Base-by-base conservation (phyloP, 2,113 vertebrate genomes). In the Nyctibius bracteatus region DNA sequence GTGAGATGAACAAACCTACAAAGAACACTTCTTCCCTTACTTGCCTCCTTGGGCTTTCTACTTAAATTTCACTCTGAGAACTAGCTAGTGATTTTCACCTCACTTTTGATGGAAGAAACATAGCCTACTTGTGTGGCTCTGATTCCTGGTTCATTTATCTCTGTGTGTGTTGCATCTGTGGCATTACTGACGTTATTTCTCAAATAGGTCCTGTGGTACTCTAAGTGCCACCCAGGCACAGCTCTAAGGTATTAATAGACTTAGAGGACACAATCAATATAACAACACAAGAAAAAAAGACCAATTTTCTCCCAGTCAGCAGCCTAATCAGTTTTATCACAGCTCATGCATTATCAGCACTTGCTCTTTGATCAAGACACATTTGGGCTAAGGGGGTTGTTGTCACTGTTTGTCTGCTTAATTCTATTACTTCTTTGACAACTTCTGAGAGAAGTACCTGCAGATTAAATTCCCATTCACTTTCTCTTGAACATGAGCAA, bases 391-490 rank as follows among this genome's bases (percentile, higher is more conserved):
- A 74, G 57, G 14, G 25, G 8, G 8, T 17, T 73, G 47, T 78
- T 3, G 1, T 51, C 89, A 63, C 55, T 63, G 8, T 77, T 86
- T 74, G 10, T 75, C 94, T 94, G 57, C 41, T 90, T 83, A 87
- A 92, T 96, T 95, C 33, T 85, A 47, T 95, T 94, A 92, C 49
- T 73, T 23, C 37, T 90, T 91, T 82, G 66, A 91, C 92, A 54
- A 62, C 25, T 90, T 86, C 62, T 81, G 52, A 90, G 67, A 88
- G 62, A 78, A 79, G 30, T 52, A 81, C 17, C 17, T 81, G 35
- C 33, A 66, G 58, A 75, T 94, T 91, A 83, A 86, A 82, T 83
- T 94, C 55, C 46, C 49, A 51, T 83, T 93, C 57, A 49, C 5
- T 86, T 88, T 84, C 22, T 73, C 57, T 52, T 74, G 55, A 24